Evolutionary conservation across 2,888 invertebrate species (phyloP).

Genomic region (Chymomyza amoena): DNA sequence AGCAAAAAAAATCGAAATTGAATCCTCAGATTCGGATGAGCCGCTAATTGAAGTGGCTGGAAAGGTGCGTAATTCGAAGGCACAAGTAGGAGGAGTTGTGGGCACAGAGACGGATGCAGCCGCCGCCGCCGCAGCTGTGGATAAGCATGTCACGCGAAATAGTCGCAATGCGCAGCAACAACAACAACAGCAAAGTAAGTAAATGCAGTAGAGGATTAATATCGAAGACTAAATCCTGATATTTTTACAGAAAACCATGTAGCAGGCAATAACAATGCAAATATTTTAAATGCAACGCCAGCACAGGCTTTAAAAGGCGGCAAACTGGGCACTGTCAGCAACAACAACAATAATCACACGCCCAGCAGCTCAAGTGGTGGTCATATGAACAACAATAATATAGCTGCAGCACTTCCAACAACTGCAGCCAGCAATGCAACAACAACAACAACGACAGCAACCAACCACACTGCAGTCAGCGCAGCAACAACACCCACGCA

Average conservation of each 20-base stretch:
- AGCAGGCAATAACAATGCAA: slow-evolving; percentile 9
- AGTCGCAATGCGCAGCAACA: slow-evolving; percentile 49
- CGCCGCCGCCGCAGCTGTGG: slow-evolving; percentile 17
- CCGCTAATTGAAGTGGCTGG: slow-evolving; percentile 86
- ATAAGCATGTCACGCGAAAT: slow-evolving; percentile 50
- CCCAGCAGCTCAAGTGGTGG: background rate
- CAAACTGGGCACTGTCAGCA: slow-evolving; percentile 20
- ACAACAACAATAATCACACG: slow-evolving; percentile 23
- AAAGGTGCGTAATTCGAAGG: slow-evolving; percentile 81
- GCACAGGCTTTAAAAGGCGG: slow-evolving; percentile 4
- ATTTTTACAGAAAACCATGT: background rate
- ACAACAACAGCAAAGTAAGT: slow-evolving; percentile 52
- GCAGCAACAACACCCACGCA: slow-evolving; percentile 11
- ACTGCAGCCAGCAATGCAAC: slow-evolving; percentile 7
- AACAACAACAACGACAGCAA: slow-evolving; percentile 25
- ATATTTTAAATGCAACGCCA: slow-evolving; percentile 24
- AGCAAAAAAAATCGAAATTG: slow-evolving; percentile 78
- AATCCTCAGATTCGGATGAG: slow-evolving; percentile 90
- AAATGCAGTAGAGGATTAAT: slow-evolving; percentile 7
- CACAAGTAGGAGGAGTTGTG: slow-evolving; percentile 31
- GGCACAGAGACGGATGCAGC: slow-evolving; percentile 24
- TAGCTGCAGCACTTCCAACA: background rate
- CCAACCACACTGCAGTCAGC: slow-evolving; percentile 2
- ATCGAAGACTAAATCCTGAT: background rate
- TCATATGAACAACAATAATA: slow-evolving; percentile 19